Conservation (phyloP, 2,113 vertebrate species). For the Istiophorus platypterus region DNA sequence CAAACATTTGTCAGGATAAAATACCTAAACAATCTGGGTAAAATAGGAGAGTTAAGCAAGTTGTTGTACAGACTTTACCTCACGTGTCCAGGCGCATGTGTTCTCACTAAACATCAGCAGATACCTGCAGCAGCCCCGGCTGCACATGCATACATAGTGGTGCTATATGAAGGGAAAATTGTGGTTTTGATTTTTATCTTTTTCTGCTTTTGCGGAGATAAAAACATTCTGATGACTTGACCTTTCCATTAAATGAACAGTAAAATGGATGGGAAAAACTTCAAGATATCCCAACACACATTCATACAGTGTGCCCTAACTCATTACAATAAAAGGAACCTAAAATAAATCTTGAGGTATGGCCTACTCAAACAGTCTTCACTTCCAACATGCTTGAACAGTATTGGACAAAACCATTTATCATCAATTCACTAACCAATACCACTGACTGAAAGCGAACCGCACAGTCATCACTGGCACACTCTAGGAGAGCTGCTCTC, state of each 20-base stretch:
- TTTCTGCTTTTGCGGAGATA: conserved; percentile 26
- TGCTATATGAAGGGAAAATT: conserved; percentile 15
- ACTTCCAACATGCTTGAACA: conserved; percentile 53
- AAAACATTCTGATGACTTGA: conserved; percentile 33
- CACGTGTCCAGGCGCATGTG: neutral
- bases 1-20: neutral
- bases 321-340: conserved; percentile 38
- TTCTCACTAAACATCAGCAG: conserved; percentile 21
- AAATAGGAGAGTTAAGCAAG: conserved; percentile 4
- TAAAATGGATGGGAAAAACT: conserved; percentile 18
- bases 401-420: conserved; percentile 43
- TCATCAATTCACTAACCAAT: conserved; percentile 24
- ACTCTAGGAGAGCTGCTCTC: conserved; percentile 17
- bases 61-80: neutral
- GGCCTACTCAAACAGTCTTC: conserved; percentile 24
- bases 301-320: conserved; percentile 37
- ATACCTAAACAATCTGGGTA: neutral
- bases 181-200: conserved; percentile 11
- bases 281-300: conserved; percentile 21
- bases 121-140: conserved; percentile 4
- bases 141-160: conserved; percentile 33
- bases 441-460: conserved; percentile 6
- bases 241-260: conserved; percentile 24
- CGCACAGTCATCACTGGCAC: neutral
- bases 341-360: conserved; percentile 53